Evolutionary conservation across 2,113 vertebrate species (phyloP), one percentile per base, ranked within the genome.

Genomic region (Desmodus rotundus): DNA sequence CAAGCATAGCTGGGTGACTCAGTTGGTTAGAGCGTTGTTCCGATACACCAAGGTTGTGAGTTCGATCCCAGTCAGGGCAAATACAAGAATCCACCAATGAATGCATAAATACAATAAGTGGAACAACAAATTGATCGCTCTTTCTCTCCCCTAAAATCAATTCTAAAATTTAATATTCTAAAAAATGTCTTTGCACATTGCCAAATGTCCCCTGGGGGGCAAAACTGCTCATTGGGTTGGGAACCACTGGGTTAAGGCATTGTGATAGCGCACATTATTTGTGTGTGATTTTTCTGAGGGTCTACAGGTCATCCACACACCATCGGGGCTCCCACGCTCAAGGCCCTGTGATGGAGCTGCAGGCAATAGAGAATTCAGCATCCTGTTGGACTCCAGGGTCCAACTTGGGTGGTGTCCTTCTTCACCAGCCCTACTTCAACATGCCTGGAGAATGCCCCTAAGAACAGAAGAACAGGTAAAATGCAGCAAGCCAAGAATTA

Each of bases 171-270:
- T 61, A 61, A 26, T 61, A 28, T 61, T 61, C 26, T 36, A 28
- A 56, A 84, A 70, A 76, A 83, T 67, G 50, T 72, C 78, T 84
- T 89, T 22, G 41, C 61, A 38, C 11, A n/a, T 65, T 93, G 65
- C 43, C 52, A 43, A 61, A 52, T 10, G 38, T 50, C 31, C 5
- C 50, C 31, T 17, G 3, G 24, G 17, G 12, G 50, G 45, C 20
- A 61, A 63, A 47, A 43, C 33, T 7, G 14, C 45, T 84, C 54
- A 19, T 0, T 45, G 38, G 54, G 28, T 36, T 74, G 73, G 50
- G 65, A 89, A 65, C 52, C 36, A 33, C 38, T 56, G 33, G 24
- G 58, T 65, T 78, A 91, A 90, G 52, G 5, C 28, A 36, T n/a
- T 58, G 12, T 45, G 52, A 73, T 2, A 12, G 36, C 11, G 1